Evolutionary conservation across 2,888 invertebrate genomes (phyloP), one percentile per base, ranked within the genome.

Genomic region (Cantharis rustica): DNA sequence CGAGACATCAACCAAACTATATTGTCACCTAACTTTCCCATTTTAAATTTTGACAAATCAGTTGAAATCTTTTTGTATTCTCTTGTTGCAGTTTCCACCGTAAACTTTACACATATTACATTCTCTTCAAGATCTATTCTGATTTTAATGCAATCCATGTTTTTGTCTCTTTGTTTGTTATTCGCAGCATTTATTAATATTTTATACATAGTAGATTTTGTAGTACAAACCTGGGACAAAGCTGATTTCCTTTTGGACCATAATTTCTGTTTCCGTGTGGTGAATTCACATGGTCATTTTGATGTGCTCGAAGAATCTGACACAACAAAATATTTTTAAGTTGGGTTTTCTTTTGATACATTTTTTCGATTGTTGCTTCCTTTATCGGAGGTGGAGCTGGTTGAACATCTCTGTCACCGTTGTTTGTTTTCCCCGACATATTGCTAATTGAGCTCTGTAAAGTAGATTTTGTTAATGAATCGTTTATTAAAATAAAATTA

Each of bases 161-260:
- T 92, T 9, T 93, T 89, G 87, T 98, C 98, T 72, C 98, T 91
- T 86, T 98, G 98, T 86, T 99, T 99, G 87, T 99, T 98, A 87
- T 99, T 98, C 75, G 98, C 98, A 15, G 99, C 99, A 89, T 99
- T 99, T 0, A 99, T 99, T 81, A 99, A 90, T 83, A 99, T 99
- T 93, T 99, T n/a, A n/a, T n/a, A n/a, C 99, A 88, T 99, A 99
- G 90, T 95, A 99, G 85, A 99, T 99, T 90, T 99, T 99, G 89
- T n/a, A n/a, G n/a, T 98, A 99, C 66, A 99, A 91, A 72, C 93
- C 99, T 81, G 99, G 99, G 69, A 99, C 99, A 90, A 92, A 99
- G 64, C 94, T 94, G 69, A 99, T 92, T 84, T 98, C 95, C 80
- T 91, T 91, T 85, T 96, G 95, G 0, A 95, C 90, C 95, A 99